Percentiles rank a stretch among this genome's conserved stretches.
Evolutionary conservation across 2,113 vertebrate genomes (phyloP).

Genomic region (Delphinus delphis): DNA sequence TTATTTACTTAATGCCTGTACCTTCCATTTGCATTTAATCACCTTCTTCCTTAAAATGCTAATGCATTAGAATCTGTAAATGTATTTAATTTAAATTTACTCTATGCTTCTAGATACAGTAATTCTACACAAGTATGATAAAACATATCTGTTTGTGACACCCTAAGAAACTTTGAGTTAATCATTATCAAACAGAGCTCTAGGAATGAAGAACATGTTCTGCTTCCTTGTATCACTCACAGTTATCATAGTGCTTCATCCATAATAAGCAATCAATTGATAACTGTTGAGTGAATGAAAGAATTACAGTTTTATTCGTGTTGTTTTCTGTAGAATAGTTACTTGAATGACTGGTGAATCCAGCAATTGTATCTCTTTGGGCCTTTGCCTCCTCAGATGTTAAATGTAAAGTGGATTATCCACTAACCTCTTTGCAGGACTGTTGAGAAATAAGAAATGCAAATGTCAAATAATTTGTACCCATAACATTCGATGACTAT

Average conservation of each 20-base stretch:
- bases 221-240: neutral
- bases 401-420: neutral
- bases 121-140: neutral
- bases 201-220: neutral
- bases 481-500: neutral
- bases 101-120: neutral
- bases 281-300: neutral
- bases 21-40: neutral
- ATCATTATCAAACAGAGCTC: conserved; percentile 1
- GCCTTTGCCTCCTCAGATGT: neutral
- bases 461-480: neutral
- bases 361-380: neutral
- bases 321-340: neutral
- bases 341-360: neutral
- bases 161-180: neutral
- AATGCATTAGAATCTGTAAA: conserved; percentile 18
- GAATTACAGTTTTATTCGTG: neutral
- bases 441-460: neutral
- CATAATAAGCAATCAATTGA: neutral
- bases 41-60: neutral
- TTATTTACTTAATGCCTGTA: neutral
- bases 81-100: neutral
- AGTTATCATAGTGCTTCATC: neutral
- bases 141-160: neutral
- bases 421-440: neutral